Base-by-base conservation (phyloP, 1,140 invertebrate species). In the Temnothorax longispinosus region DNA sequence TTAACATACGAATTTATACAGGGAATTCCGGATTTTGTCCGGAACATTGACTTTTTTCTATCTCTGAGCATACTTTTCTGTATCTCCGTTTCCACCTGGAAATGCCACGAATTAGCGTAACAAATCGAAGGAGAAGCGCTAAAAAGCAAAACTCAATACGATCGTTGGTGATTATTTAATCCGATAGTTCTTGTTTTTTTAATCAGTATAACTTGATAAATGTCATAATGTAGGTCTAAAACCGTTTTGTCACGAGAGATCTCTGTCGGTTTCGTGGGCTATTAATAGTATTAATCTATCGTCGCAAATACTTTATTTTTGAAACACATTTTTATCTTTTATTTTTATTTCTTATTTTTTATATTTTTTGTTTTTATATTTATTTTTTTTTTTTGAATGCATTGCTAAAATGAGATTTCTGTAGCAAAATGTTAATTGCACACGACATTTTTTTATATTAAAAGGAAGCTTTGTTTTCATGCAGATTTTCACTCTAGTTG, bases 1-100 rank as follows among this genome's bases (percentile, higher is more conserved):
- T 85, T 85, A 85, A 50, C 82, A 78, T 85, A 78, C 65, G 13
- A 27, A 56, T 85, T 4, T 78, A 13, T 10, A 69, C 41, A 56
- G 74, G 74, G 41, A 85, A 77, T 78, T 85, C 82, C 74, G 47
- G 60, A 47, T 60, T 35, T 35, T 7, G 47, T 47, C 52, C 18
- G 41, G 80, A 84, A 60, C 38, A 84, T 50, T 82, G 41, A 72
- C 18, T 58, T 71, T 72, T 69, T 64, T 7, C 10, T 18, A 3
- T 58, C 13, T 32, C 15, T 32, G 21, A 8, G 10, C 11, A 27
- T 32, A 44, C 15, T n/a, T 44, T 32, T 44, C 5, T 32, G 13
- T 44, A 62, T 75, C n/a, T 56, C 18, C 6, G 13, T 62, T 62
- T 77, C 41, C 56, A 77, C 15, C 3, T 60, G 21, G 41, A 77